These are phyloP conservation scores for Astreopora myriophthalma DNA, from an alignment of 64 coral and sea anemone genomes.

Conservation along the genomic window DNA sequence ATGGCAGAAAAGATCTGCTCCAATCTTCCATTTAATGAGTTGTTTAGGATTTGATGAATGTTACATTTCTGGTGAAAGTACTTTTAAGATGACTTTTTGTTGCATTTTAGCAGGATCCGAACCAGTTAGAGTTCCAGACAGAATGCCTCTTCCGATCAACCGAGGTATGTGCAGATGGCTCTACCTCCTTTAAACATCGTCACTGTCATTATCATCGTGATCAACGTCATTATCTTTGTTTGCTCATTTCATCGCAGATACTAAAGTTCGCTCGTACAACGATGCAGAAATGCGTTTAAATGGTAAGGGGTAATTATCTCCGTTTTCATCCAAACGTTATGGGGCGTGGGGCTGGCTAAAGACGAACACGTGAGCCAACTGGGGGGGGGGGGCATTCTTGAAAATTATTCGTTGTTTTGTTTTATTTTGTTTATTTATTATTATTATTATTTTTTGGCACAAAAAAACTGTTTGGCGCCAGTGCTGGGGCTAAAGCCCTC, in stretches of 20 bases:
- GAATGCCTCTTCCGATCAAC: background rate
- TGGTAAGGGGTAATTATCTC: background rate
- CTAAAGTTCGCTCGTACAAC: background rate
- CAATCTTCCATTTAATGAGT: too few relatives aligned
- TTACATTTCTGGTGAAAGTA: background rate
- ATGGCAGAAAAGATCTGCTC: too few relatives aligned
- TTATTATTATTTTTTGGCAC: too few relatives aligned
- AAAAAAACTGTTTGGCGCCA: too few relatives aligned
- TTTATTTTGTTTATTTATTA: too few relatives aligned
- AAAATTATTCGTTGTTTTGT: too few relatives aligned
- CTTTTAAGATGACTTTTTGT: background rate
- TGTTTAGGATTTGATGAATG: background rate
- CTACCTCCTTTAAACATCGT: background rate
- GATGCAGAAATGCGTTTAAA: background rate
- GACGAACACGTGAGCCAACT: background rate
- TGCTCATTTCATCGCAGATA: background rate
- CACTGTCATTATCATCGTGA: background rate
- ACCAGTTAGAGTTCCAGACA: background rate
- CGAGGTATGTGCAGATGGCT: background rate
- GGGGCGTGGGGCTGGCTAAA: background rate
- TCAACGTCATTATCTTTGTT: background rate
- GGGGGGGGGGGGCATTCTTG: too few relatives aligned
- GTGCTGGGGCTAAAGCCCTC: too few relatives aligned
- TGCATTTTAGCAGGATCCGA: background rate
- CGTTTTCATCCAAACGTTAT: too few relatives aligned